These are phyloP conservation scores for Gymnocheta viridis DNA, from an alignment of 2,888 invertebrate genomes.

Conservation along the genomic window DNA sequence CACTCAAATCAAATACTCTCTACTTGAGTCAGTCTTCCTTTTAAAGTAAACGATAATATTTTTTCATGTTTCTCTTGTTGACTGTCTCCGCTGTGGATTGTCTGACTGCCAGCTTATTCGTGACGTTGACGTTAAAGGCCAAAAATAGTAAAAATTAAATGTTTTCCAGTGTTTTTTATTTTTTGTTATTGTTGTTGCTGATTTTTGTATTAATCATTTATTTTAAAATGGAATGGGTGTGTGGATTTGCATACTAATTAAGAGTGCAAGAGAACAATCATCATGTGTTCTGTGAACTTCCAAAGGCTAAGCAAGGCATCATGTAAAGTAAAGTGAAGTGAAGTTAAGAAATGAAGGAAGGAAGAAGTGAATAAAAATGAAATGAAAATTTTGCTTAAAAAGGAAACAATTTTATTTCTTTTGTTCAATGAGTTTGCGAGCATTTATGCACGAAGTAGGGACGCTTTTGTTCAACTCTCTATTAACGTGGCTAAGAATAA, in stretches of 20 bases:
- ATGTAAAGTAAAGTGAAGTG: too few species aligned
- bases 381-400: conserved; percentile 57
- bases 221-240: conserved; percentile 61
- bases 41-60: conserved; percentile 20
- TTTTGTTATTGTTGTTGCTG: too few species aligned
- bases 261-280: conserved; percentile 50
- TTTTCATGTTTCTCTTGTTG: not conserved
- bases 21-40: conserved; percentile 9
- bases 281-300: conserved; percentile 28
- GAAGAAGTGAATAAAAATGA: conserved; percentile 38
- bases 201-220: conserved; percentile 44
- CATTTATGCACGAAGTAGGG: conserved; percentile 22
- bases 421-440: conserved; percentile 38
- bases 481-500: conserved; percentile 55
- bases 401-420: conserved; percentile 49
- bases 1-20: not conserved
- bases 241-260: conserved; percentile 70
- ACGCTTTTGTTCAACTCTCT: conserved; percentile 30
- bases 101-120: not conserved
- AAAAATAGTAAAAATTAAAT: conserved; percentile 55
- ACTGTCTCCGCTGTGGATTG: conserved; percentile 28
- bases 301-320: conserved; percentile 32
- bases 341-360: conserved; percentile 19
- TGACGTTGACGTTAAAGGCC: conserved; percentile 48
- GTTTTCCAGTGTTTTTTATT: conserved; percentile 10